A percentile compares a stretch with the other conserved stretches of the same genome.
phyloP scores from a whole-genome alignment of 2,888 invertebrate species.

The Euproctis similis region DNA sequence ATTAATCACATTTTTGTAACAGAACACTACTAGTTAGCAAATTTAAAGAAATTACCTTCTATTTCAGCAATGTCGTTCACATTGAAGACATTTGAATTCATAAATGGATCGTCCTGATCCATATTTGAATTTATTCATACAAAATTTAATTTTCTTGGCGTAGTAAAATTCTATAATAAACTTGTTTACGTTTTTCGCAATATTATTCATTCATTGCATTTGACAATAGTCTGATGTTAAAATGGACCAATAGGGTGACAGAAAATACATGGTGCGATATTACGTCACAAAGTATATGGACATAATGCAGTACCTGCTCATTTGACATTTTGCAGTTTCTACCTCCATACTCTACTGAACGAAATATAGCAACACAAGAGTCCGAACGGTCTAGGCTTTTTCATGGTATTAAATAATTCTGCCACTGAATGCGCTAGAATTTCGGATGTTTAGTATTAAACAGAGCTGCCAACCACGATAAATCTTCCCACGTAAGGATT shows the following conservation, averaged over 20 bases:
- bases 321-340: too few relatives aligned
- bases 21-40: too few relatives aligned
- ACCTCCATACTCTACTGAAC: too few relatives aligned
- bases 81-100: conserved; percentile 77
- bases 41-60: conserved; percentile 83
- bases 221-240: conserved; percentile 52
- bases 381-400: too few relatives aligned
- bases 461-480: too few relatives aligned
- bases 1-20: conserved; percentile 13
- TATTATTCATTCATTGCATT: conserved; percentile 15
- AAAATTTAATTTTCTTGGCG: conserved; percentile 7
- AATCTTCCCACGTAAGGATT: too few relatives aligned
- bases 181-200: conserved; percentile 57
- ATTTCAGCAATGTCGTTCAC: conserved; percentile 80
- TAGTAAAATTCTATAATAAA: conserved; percentile 19
- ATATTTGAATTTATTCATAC: conserved; percentile 26
- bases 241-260: conserved; percentile 72
- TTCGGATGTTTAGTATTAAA: too few relatives aligned
- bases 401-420: too few relatives aligned
- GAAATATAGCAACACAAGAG: too few relatives aligned
- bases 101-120: conserved; percentile 57
- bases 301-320: too few relatives aligned
- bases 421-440: too few relatives aligned
- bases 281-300: too few relatives aligned
- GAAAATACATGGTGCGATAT: conserved; percentile 77